Evolutionary conservation across 2,888 invertebrate species (phyloP).

Genomic region (Pterobdella sp.): DNA sequence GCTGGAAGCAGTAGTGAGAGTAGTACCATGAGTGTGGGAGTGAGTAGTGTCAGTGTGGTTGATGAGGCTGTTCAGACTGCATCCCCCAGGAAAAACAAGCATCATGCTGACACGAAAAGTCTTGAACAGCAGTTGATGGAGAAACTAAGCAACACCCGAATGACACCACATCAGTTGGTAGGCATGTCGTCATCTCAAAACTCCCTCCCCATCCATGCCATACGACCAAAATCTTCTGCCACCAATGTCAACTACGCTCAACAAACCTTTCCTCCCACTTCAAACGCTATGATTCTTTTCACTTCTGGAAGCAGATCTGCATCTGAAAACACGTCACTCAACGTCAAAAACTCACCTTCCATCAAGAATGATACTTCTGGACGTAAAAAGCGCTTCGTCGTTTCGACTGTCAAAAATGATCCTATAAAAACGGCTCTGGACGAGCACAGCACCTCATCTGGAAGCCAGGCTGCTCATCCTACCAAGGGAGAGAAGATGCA

Average conservation of each 20-base stretch:
- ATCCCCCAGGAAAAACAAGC: slow-evolving; percentile 23
- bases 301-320: not conserved
- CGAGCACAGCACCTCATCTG: not conserved
- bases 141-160: slow-evolving; percentile 38
- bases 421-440: slow-evolving; percentile 22
- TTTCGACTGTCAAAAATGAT: slow-evolving; percentile 33
- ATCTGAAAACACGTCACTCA: not conserved
- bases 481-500: not conserved
- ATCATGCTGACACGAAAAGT: slow-evolving; percentile 38
- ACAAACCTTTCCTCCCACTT: not conserved
- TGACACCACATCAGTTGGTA: slow-evolving; percentile 18
- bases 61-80: not conserved
- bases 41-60: not conserved
- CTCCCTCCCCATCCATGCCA: slow-evolving; percentile 19
- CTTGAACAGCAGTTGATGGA: slow-evolving; percentile 47
- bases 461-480: not conserved
- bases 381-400: slow-evolving; percentile 33
- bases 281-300: not conserved
- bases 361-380: not conserved
- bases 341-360: not conserved
- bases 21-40: not conserved
- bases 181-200: slow-evolving; percentile 12
- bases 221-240: slow-evolving; percentile 19
- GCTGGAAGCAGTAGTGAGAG: not conserved
- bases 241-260: not conserved